A percentile compares a stretch with the other conserved stretches of the same genome.
These are phyloP conservation scores for Cydia amplana DNA, from an alignment of 1,140 invertebrate genomes.

Conservation along the genomic window DNA sequence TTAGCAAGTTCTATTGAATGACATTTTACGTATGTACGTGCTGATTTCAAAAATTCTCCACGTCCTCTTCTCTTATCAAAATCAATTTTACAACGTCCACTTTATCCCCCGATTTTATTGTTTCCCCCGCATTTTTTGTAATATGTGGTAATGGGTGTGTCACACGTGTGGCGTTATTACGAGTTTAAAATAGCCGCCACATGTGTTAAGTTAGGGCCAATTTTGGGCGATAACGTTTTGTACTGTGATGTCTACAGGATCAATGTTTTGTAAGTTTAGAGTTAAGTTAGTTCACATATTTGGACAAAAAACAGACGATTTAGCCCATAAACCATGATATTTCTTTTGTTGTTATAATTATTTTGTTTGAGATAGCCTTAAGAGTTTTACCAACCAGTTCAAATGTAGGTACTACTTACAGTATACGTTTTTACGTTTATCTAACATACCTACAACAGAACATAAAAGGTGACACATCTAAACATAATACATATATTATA, in stretches of 20 bases:
- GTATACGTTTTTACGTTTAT: too few species aligned
- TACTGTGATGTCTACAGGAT: slow-evolving; percentile 19
- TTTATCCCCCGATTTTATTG: slow-evolving; percentile 68
- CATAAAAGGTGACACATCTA: neutral
- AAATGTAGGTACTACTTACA: too few species aligned
- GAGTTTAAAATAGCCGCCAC: slow-evolving; percentile 77
- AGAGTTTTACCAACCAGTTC: too few species aligned
- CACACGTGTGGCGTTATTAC: slow-evolving; percentile 77
- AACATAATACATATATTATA: neutral
- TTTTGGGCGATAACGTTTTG: slow-evolving; percentile 23
- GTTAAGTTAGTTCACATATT: neutral
- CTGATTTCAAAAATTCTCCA: neutral
- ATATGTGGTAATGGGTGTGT: slow-evolving; percentile 77
- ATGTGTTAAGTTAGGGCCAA: slow-evolving; percentile 43
- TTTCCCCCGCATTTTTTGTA: slow-evolving; percentile 76
- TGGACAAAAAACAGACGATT: too few species aligned
- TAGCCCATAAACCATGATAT: too few species aligned
- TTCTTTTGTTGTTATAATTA: too few species aligned
- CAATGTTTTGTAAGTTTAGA: slow-evolving; percentile 20
- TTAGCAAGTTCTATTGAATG: too few species aligned
- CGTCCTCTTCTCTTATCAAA: slow-evolving; percentile 32
- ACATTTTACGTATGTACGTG: too few species aligned
- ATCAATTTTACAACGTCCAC: slow-evolving; percentile 69
- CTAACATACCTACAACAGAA: too few species aligned
- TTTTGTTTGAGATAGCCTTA: too few species aligned